Evolutionary conservation across 1,140 invertebrate species (phyloP), one percentile per base, ranked within the genome.

Genomic region (Uloborus diversus): DNA sequence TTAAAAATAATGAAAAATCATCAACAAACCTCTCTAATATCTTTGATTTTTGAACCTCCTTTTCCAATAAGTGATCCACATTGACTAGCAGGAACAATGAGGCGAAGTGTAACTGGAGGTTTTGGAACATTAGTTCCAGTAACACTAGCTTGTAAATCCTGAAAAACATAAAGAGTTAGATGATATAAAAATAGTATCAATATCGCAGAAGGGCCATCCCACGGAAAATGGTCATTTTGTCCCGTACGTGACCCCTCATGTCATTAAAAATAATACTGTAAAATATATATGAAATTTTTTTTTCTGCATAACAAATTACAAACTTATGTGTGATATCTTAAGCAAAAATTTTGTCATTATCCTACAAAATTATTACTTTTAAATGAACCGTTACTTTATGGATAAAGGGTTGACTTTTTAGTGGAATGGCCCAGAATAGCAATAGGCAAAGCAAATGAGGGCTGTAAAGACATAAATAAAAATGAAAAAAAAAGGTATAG

Each of bases 41-140:
- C 97, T 69, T 97, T 97, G 82, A 99, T 99, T 89, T 99, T 99
- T 83, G 96, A 96, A 83, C 98, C 98, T 59, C 96, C 97, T 88
- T 99, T 97, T 51, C 82, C 97, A 87, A 99, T 99, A 82, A 99
- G 91, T 9, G 96, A 99, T 80, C 98, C 98, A 89, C 98, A 99
- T 88, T 99, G 98, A 82, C 95, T 98, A 20, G 97, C 98, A 35
- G 98, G 97, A 80, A 99, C 96, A 86, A 99, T 98, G 83, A 99
- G 91, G 83, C 97, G 92, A 79, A 98, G 82, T 87, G 81, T 96
- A 92, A 90, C 98, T 93, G 83, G 96, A 91, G 84, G 94, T 93
- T 85, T 93, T 90, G 53, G 93, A 92, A 93, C 91, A 33, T 86
- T 83, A 20, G 82, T 80, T 17, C 85, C 82, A 23, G 76, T 80